Evolutionary conservation across 2,797 vertebrate genomes (phyloP).

Genomic region (Sphenodon punctatus): DNA sequence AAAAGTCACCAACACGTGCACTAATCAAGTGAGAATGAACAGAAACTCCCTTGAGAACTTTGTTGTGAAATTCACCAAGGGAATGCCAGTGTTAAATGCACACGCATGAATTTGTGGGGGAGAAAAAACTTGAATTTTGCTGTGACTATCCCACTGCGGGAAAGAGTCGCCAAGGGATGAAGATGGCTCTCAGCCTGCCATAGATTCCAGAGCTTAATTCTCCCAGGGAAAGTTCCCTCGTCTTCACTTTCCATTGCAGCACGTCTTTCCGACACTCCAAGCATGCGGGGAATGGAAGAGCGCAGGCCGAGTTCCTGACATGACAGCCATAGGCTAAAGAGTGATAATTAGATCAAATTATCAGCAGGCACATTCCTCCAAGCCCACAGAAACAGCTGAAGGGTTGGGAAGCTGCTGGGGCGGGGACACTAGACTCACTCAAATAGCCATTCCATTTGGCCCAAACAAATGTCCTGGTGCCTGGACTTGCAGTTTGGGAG

Average conservation of each 20-base stretch:
- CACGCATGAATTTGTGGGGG: no score
- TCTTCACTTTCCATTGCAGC: neutral
- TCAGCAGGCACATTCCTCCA: conserved; percentile 11
- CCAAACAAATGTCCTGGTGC: neutral
- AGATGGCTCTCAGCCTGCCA: neutral
- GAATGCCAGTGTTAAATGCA: no score
- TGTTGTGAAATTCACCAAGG: no score
- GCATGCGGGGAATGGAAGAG: neutral
- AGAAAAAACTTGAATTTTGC: no score
- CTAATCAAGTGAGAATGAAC: no score
- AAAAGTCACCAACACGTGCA: no score
- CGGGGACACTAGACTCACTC: neutral
- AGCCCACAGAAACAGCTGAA: conserved; percentile 13
- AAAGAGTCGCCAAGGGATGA: neutral
- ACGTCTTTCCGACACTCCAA: neutral
- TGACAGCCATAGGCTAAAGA: conserved; percentile 2
- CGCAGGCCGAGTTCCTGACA: neutral
- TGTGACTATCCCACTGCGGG: no score
- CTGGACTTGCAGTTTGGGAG: neutral
- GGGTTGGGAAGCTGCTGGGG: neutral
- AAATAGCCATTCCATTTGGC: neutral
- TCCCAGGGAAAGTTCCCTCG: neutral
- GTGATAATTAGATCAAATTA: conserved; percentile 19
- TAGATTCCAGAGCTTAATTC: neutral
- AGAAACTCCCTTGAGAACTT: no score